Evolutionary conservation across 2,888 invertebrate species (phyloP).

Genomic region (Rotaria socialis): DNA sequence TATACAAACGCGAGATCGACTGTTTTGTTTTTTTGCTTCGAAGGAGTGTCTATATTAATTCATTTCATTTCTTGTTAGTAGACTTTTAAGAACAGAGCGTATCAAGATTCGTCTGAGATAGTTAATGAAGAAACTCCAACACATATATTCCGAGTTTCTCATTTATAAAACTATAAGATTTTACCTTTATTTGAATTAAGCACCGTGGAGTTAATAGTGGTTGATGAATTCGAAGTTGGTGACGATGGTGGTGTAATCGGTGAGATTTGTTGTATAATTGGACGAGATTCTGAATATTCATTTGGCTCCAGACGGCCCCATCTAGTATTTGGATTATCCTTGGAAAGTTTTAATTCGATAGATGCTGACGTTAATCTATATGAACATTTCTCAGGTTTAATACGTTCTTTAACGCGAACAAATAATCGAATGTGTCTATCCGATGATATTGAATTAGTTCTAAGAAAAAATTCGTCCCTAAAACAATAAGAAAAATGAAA

Average conservation of each 20-base stretch:
- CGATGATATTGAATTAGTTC: not conserved
- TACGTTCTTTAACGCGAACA: slow-evolving; percentile 24
- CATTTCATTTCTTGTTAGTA: too few relatives aligned
- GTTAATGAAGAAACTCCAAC: too few relatives aligned
- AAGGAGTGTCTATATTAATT: too few relatives aligned
- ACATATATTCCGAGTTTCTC: too few relatives aligned
- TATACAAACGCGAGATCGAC: too few relatives aligned
- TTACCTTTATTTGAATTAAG: slow-evolving; percentile 10
- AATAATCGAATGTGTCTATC: slow-evolving; percentile 9
- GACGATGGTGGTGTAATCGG: not conserved
- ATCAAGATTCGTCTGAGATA: too few relatives aligned
- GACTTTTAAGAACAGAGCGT: too few relatives aligned
- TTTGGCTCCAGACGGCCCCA: not conserved
- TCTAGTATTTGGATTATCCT: not conserved
- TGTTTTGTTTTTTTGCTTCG: too few relatives aligned
- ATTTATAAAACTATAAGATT: not conserved
- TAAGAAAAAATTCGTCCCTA: not conserved
- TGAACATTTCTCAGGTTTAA: not conserved
- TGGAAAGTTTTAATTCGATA: not conserved
- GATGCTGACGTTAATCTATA: not conserved
- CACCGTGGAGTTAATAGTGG: not conserved
- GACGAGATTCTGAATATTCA: not conserved
- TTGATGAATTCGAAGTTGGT: not conserved
- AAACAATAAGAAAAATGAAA: not conserved
- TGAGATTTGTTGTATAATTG: not conserved